A percentile compares a stretch with the other conserved stretches of the same genome.
Conservation (phyloP, 2,797 vertebrate species). For the Tolypeutes matacus region DNA sequence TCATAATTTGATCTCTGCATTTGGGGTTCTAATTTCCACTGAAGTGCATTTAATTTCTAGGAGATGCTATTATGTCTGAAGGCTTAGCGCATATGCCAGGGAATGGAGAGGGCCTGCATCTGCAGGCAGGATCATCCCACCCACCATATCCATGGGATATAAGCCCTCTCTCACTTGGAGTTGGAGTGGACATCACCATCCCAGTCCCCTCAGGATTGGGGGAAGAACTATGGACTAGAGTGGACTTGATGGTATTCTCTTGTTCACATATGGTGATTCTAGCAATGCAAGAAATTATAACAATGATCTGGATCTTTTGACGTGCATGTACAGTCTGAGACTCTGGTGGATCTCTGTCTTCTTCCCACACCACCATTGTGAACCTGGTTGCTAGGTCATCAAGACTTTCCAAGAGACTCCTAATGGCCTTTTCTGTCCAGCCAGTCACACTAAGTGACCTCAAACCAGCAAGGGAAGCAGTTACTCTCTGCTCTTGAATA, state of each 20-base stretch:
- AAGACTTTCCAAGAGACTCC: background rate
- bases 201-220: too few species aligned
- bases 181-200: too few species aligned
- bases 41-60: background rate
- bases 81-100: background rate
- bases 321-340: background rate
- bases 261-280: too few species aligned
- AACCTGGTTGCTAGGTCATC: accelerated
- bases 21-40: background rate
- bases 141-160: too few species aligned
- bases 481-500: background rate
- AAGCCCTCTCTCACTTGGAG: too few species aligned
- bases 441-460: background rate
- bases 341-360: background rate
- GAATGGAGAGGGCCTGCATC: too few species aligned
- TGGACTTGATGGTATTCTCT: too few species aligned
- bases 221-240: too few species aligned
- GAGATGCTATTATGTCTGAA: background rate
- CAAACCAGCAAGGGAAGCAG: background rate
- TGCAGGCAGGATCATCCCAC: too few species aligned
- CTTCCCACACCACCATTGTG: too few species aligned
- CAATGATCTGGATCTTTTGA: background rate
- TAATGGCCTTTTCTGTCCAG: background rate
- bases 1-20: background rate
- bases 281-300: too few species aligned